Base-by-base conservation (phyloP, 2,113 vertebrate genomes). In the Rhinolophus sinicus region DNA sequence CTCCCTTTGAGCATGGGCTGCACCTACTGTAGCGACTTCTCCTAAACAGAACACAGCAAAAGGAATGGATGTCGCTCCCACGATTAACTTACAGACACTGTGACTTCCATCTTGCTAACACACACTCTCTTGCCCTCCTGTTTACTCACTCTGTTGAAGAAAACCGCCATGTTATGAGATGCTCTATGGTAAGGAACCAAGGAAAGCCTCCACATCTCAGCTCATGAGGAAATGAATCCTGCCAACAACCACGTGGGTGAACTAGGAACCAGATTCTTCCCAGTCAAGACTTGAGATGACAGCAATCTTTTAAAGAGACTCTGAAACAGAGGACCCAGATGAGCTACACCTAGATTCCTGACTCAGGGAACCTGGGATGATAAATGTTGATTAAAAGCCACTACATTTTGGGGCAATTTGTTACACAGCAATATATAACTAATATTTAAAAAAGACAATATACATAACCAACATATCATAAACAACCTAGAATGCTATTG, bases 341-440 rank as follows among this genome's bases (percentile, higher is more conserved):
- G 72, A 84, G 40, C 1, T n/a, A 40, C 12, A 52, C 24, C 28
- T 64, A 22, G 44, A 65, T 38, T 90, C 70, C 69, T 84, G 44
- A 77, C 10, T 52, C 58, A 77, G 8, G 56, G 56, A 56, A 84
- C 8, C 60, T 70, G 1, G 84, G 38, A 60, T 81, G 44, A 84
- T 24, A 69, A 72, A 89, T 73, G 56, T 44, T 94, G 35, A 50
- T 92, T 81, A 10, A 60, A 56, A 95, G 82, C 24, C 22, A 94
- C 24, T 30, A 70, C 15, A 22, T 56, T 88, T 76, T 8, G 38
- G 58, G 60, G 28, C 47, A 62, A 76, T 56, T 80, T 82, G 62
- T 72, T 82, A 78, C 58, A 40, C 12, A 62, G 64, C 64, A 78
- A 38, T 50, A 65, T 6, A 47, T 80, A 89, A 58, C 35, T 30